Conservation (phyloP, 2,797 vertebrate genomes). For the Trematomus bernacchii region DNA sequence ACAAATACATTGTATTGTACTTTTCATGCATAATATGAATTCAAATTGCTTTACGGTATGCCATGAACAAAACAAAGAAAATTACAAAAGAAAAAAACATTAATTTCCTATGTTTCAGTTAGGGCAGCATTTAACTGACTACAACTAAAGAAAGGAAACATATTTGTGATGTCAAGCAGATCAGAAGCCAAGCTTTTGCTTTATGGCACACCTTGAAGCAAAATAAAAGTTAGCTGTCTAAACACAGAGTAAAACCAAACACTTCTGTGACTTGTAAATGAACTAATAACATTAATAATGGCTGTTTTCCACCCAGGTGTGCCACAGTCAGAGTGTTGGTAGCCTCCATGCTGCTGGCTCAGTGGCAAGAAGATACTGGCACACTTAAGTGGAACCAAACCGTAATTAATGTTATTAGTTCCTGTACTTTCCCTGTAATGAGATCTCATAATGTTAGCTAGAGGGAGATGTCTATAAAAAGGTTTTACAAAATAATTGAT, state of each 20-base stretch:
- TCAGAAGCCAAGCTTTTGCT: neutral
- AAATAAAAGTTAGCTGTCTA: constrained; percentile 26
- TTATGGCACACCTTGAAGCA: constrained; percentile 11
- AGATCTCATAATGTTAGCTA: neutral
- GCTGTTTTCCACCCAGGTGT: constrained; percentile 24
- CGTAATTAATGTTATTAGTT: constrained; percentile 33
- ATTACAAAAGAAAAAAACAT: too few species aligned
- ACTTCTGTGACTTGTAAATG: constrained; percentile 30
- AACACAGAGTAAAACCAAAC: constrained; percentile 8
- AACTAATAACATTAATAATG: constrained; percentile 31
- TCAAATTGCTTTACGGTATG: too few species aligned
- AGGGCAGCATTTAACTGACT: neutral
- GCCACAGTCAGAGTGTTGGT: neutral
- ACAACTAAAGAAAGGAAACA: constrained; percentile 9
- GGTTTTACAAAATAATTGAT: neutral
- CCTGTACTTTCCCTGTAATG: constrained; percentile 11
- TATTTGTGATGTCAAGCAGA: neutral
- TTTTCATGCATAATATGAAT: too few species aligned
- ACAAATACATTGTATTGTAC: too few species aligned
- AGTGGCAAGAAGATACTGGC: neutral
- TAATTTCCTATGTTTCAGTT: neutral
- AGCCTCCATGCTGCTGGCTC: neutral
- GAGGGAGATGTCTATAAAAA: neutral
- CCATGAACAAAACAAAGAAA: too few species aligned
- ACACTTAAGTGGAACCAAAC: constrained; percentile 30